Evolutionary conservation across 1,140 invertebrate genomes (phyloP).

Genomic region (Thrips palmi): DNA sequence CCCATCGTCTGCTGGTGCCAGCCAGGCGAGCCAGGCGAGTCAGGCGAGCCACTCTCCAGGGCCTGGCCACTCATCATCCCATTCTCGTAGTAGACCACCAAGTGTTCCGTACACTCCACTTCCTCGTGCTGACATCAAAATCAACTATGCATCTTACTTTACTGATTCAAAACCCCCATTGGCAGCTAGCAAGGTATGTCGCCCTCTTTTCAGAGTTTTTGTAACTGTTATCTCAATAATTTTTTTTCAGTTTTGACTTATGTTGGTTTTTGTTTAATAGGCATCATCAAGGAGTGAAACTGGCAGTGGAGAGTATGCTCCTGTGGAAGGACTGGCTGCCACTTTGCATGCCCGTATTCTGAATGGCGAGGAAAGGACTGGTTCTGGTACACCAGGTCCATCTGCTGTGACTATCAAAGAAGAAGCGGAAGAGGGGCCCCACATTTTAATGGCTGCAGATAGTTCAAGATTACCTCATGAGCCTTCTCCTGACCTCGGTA

Average conservation of each 20-base stretch:
- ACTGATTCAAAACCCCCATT: slow-evolving; percentile 34
- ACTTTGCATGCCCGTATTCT: slow-evolving; percentile 60
- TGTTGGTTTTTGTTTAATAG: slow-evolving; percentile 1
- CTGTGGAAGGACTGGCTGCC: slow-evolving; percentile 53
- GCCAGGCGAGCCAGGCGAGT: too few species aligned
- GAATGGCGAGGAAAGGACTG: too few species aligned
- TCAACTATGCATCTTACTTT: slow-evolving; percentile 52
- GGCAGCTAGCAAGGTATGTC: slow-evolving; percentile 19
- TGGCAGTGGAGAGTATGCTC: slow-evolving; percentile 23
- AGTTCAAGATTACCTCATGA: too few species aligned
- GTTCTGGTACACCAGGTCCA: too few species aligned
- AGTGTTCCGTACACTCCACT: slow-evolving; percentile 36
- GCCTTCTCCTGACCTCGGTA: too few species aligned
- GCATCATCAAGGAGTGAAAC: too few species aligned
- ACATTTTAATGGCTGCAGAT: too few species aligned
- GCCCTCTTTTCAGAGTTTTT: neutral
- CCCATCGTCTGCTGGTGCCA: neutral
- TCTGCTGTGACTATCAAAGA: too few species aligned
- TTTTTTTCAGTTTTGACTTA: neutral
- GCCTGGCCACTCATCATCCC: too few species aligned
- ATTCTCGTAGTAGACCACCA: slow-evolving; percentile 20
- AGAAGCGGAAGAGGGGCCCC: too few species aligned
- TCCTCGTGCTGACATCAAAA: slow-evolving; percentile 49
- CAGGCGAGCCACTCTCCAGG: too few species aligned
- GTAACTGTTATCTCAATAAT: slow-evolving; percentile 3